Evolutionary conservation across 2,797 vertebrate species (phyloP), one percentile per base, ranked within the genome.

Genomic region (Nyctalus aviator): DNA sequence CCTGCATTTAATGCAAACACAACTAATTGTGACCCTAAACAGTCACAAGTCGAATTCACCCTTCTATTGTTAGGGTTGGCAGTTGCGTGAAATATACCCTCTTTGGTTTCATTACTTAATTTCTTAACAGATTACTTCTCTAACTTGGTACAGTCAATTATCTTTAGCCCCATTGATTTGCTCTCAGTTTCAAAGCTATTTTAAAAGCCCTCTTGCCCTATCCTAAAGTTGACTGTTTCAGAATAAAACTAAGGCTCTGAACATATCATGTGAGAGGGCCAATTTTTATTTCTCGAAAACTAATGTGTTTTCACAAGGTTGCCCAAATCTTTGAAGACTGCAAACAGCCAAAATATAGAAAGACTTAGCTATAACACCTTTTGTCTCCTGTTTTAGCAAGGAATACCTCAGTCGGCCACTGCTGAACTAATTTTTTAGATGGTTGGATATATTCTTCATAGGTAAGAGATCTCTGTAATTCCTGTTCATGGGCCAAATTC

Each of bases 381-480:
- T 89, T 73, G 25, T 82, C 10, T 78, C 77, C 48, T 89, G 32
- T 46, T 89, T 92, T 69, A 89, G 12, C n/a, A 93, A 72, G 44
- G n/a, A 21, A 25, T 89, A 78, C 20, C 93, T 94, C 15, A 62
- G 20, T 15, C 6, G 83, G 7, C 15, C 13, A 48, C 18, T 71
- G 27, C 71, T 91, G 41, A 46, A 91, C 94, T 93, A 23, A 72
- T 79, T 95, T 92, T 72, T 48, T 62, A 93, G 30, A 25, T 53
- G 25, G 44, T 30, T 88, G 91, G 94, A 96, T 97, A 95, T 93
- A 88, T 88, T 97, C 96, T 93, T 96, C 95, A 97, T 97, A 95
- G 95, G 23, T 77, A 8, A 75, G n/a, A 88, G 88, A 97, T 95
- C 84, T 93, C 55, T 88, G 3, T 94, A 95, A 95, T 90, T 88